A percentile compares a stretch with the other conserved stretches of the same genome.
These are phyloP conservation scores for Tetranychus urticae DNA, from an alignment of 1,140 invertebrate genomes.

Conservation along the genomic window DNA sequence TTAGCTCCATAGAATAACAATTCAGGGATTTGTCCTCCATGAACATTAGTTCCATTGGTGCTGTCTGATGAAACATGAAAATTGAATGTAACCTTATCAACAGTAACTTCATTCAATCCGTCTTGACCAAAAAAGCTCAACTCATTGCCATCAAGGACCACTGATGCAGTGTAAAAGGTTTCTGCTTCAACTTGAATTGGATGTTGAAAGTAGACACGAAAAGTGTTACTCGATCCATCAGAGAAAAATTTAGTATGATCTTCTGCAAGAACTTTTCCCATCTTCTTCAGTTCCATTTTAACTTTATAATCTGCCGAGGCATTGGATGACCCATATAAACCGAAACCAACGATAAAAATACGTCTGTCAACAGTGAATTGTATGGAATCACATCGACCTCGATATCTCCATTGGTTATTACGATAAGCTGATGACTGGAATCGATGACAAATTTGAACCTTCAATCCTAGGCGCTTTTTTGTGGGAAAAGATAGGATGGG, in stretches of 20 bases:
- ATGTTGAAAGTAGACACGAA: constrained; percentile 75
- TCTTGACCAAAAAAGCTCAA: constrained; percentile 86
- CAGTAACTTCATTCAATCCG: constrained; percentile 66
- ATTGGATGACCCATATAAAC: constrained; percentile 69
- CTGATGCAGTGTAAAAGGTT: constrained; percentile 67
- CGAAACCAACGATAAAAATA: constrained; percentile 77
- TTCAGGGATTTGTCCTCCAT: constrained; percentile 80
- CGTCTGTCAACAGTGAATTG: constrained; percentile 75
- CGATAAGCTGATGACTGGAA: constrained; percentile 88
- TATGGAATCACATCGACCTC: constrained; percentile 70
- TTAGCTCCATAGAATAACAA: constrained; percentile 65
- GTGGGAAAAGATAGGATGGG: constrained; percentile 53
- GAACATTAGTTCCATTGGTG: constrained; percentile 77
- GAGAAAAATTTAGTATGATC: constrained; percentile 78
- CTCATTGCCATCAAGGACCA: constrained; percentile 63
- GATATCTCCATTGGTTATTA: constrained; percentile 79
- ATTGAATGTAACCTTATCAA: constrained; percentile 57
- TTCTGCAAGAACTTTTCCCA: constrained; percentile 57
- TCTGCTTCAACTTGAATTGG: constrained; percentile 62
- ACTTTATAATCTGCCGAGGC: constrained; percentile 72
- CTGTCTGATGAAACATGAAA: constrained; percentile 81
- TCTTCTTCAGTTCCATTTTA: constrained; percentile 63
- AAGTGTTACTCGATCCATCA: constrained; percentile 74
- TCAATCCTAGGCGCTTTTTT: constrained; percentile 53
- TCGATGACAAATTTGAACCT: constrained; percentile 71